A percentile compares a stretch with the other conserved stretches of the same genome.
phyloP scores from a whole-genome alignment of 2,797 vertebrate genomes.

The Tapirus indicus region DNA sequence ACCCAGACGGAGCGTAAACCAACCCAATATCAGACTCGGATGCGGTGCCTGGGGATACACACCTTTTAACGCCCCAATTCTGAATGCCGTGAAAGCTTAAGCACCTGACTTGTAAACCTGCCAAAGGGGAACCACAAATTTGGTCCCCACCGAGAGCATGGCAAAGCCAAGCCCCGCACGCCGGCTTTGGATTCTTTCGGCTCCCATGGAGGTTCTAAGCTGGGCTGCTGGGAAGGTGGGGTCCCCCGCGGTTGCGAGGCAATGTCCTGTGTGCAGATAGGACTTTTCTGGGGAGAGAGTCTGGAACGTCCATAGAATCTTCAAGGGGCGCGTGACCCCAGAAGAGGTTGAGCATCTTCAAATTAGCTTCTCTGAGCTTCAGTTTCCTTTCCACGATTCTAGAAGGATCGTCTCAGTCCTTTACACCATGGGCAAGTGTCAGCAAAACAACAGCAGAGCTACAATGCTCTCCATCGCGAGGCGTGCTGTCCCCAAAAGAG shows the following conservation, averaged over 20 bases:
- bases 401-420: neutral
- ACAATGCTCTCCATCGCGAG: too few species aligned
- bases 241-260: neutral
- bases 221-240: neutral
- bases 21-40: accelerated
- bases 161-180: accelerated
- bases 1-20: neutral
- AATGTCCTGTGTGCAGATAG: neutral
- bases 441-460: neutral
- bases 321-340: neutral
- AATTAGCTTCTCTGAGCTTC: neutral
- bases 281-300: neutral
- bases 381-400: neutral
- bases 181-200: neutral
- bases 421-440: neutral
- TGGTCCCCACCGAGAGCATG: accelerated
- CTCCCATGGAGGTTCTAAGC: accelerated
- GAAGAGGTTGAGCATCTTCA: neutral
- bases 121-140: too few species aligned
- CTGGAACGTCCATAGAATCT: neutral
- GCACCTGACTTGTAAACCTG: neutral
- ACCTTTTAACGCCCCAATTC: neutral
- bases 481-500: accelerated
- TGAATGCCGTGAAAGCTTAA: too few species aligned
- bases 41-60: accelerated